Base-by-base conservation (phyloP, 2,797 vertebrate species). In the Chrysocyon brachyurus region DNA sequence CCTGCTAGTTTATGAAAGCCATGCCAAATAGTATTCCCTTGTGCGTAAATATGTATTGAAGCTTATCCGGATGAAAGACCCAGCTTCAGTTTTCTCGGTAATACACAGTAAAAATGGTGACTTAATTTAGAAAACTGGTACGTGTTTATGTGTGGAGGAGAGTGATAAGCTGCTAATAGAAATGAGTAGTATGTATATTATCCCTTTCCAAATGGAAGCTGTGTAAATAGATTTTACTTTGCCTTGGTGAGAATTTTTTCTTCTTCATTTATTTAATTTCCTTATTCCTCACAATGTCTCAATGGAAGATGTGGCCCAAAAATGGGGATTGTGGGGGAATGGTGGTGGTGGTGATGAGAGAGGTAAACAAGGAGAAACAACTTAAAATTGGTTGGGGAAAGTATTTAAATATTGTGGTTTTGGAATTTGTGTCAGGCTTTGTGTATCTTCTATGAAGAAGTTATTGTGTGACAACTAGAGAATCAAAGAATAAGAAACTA, bases 201-300 rank as follows among this genome's bases (percentile, higher is more conserved):
- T 83, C 24, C 2, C 14, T 93, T 96, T 78, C 57, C n/a, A 56
- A 54, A 61, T 93, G 46, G 73, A 87, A 94, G 56, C 84, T 64
- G 1, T 59, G 61, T 68, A 57, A 72, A 75, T 94, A 61, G 59
- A 78, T 92, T 91, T 94, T 87, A 72, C 59, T 89, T 95, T 64
- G 15, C 36, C 56, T 12, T 22, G 40, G 22, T 93, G 49, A 90
- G 56, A 79, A 86, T 95, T 73, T 91, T 82, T 46, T 86, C 54
- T 68, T 68, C 26, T 87, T 97, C 49, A 6, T 91, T 91, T 93
- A 52, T 83, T 63, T 83, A 70, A 78, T 95, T 91, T 87, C 40
- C 46, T 72, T 59, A 57, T 81, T 83, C 49, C 33, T 90, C 49
- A 63, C 91, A 63, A 92, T 92, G 33, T 92, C 75, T 83, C 70